Conservation (phyloP, 2,113 vertebrate genomes). For the Lampris incognitus region DNA sequence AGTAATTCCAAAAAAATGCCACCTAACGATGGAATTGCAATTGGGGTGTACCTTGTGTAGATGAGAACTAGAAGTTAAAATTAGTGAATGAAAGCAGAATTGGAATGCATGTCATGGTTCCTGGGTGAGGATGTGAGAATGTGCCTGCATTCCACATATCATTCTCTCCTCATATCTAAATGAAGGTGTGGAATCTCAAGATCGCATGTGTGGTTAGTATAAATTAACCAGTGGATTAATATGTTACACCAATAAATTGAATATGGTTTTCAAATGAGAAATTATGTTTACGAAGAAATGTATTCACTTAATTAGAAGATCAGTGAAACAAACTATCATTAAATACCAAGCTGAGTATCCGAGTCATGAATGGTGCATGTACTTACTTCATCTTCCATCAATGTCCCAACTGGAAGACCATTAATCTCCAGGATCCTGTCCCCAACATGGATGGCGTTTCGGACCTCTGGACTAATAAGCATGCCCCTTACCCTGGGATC, state of each 20-base stretch:
- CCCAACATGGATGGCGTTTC: slow-evolving; percentile 93
- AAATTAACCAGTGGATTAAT: slow-evolving; percentile 20
- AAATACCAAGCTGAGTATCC: background rate
- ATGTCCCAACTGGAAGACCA: slow-evolving; percentile 87
- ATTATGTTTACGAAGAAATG: too few relatives aligned
- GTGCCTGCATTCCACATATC: slow-evolving; percentile 41
- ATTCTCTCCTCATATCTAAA: slow-evolving; percentile 62
- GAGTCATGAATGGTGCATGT: background rate
- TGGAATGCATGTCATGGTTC: slow-evolving; percentile 26
- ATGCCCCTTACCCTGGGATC: slow-evolving; percentile 88
- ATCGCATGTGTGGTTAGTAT: slow-evolving; percentile 14
- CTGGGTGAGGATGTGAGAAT: slow-evolving; percentile 38
- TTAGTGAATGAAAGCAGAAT: slow-evolving; percentile 19
- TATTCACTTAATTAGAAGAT: background rate
- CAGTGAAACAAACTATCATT: background rate
- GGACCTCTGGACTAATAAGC: slow-evolving; percentile 93
- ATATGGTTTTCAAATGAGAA: background rate
- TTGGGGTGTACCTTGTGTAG: background rate
- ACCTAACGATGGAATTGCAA: background rate
- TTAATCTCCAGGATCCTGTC: slow-evolving; percentile 98
- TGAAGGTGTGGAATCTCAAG: slow-evolving; percentile 54
- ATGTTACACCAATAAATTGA: slow-evolving; percentile 25
- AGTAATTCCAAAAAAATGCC: background rate
- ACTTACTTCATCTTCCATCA: slow-evolving; percentile 91
- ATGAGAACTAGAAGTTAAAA: slow-evolving; percentile 14